Conservation (phyloP, 2,888 invertebrate genomes). For the Drosophila basisetae region DNA sequence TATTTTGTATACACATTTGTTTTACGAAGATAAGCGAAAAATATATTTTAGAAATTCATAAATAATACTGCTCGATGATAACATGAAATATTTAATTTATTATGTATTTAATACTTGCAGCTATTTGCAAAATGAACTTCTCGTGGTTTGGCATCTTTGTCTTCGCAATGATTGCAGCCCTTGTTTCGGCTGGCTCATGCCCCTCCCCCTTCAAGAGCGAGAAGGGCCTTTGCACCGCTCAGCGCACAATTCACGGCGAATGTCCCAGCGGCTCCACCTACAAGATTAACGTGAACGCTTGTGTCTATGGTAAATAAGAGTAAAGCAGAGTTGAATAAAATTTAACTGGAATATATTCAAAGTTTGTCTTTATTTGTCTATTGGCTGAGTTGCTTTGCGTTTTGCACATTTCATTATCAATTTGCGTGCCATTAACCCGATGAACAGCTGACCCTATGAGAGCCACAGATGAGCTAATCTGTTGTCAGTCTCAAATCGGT, state of each 20-base stretch:
- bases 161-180: conserved; percentile 73
- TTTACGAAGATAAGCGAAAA: neutral
- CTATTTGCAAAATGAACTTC: conserved; percentile 74
- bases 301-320: conserved; percentile 60
- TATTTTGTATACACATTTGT: neutral
- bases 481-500: conserved; percentile 21
- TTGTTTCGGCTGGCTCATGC: conserved; percentile 68
- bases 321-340: conserved; percentile 28
- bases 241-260: conserved; percentile 80
- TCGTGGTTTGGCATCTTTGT: conserved; percentile 73
- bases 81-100: neutral
- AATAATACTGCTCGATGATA: neutral
- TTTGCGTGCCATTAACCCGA: conserved; percentile 39
- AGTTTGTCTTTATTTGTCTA: conserved; percentile 25
- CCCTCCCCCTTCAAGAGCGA: conserved; percentile 63
- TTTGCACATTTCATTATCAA: conserved; percentile 34
- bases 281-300: conserved; percentile 75
- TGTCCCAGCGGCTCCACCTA: conserved; percentile 79
- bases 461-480: conserved; percentile 5
- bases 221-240: conserved; percentile 56
- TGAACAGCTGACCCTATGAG: conserved; percentile 21
- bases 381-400: conserved; percentile 16
- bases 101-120: conserved; percentile 1
- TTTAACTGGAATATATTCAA: conserved; percentile 22
- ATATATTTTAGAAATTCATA: neutral